Conservation (phyloP, 2,888 invertebrate genomes). For the Ennomos quercinarius region DNA sequence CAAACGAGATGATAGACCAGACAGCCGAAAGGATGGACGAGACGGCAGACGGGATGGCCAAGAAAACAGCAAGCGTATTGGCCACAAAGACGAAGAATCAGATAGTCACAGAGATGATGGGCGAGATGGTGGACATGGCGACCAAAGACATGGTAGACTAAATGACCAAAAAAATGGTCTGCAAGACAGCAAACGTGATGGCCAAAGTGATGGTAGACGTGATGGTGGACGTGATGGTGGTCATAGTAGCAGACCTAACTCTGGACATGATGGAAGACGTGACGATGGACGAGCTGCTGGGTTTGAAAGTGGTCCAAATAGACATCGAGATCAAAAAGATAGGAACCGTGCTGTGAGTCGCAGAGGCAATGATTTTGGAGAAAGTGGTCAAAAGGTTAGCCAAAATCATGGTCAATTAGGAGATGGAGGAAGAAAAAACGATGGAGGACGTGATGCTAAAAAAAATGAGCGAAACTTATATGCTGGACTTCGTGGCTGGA, state of each 20-base stretch:
- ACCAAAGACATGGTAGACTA: background rate
- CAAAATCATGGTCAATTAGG: background rate
- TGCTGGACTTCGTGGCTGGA: conserved; percentile 10
- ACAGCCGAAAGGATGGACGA: background rate
- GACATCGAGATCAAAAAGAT: no score
- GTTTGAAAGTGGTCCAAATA: no score
- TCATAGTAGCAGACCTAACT: no score
- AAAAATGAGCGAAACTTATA: background rate
- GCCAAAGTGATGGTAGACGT: background rate
- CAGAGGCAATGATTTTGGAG: no score
- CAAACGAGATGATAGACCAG: background rate
- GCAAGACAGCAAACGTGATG: conserved; percentile 11
- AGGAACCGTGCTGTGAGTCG: no score
- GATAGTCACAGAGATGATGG: conserved; percentile 12
- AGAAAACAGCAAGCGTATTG: background rate
- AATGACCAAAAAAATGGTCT: conserved; percentile 8
- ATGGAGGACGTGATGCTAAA: background rate
- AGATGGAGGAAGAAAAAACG: background rate
- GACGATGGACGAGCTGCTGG: no score
- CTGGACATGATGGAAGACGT: no score
- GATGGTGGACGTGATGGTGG: no score
- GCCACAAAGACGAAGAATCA: background rate
- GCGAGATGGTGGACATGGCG: conserved; percentile 14
- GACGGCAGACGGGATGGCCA: background rate
- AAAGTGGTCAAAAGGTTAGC: no score